These are phyloP conservation scores for Lepas anatifera DNA, from an alignment of 2,888 invertebrate genomes.

Conservation along the genomic window DNA sequence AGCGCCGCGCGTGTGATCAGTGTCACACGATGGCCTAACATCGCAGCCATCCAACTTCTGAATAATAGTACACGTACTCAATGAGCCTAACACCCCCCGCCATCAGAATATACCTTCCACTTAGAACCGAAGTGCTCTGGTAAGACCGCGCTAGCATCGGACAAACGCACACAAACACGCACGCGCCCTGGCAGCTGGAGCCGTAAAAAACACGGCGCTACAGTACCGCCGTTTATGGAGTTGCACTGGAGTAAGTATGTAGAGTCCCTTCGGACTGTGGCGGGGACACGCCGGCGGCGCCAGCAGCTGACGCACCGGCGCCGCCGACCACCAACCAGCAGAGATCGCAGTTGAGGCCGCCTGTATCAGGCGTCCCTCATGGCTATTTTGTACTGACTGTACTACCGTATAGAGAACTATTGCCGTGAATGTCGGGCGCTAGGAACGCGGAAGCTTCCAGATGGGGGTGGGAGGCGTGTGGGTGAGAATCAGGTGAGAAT, in stretches of 20 bases:
- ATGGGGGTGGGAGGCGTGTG: neutral
- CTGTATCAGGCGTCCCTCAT: no score
- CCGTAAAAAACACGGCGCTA: neutral
- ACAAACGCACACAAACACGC: no score
- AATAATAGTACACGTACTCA: no score
- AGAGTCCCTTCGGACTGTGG: neutral
- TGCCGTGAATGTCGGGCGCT: neutral
- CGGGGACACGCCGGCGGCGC: neutral
- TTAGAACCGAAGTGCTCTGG: no score
- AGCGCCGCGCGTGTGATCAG: no score
- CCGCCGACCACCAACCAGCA: neutral
- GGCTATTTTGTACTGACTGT: neutral
- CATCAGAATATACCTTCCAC: no score
- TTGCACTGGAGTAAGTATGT: neutral
- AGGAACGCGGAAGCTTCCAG: no score
- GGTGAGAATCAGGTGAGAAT: neutral
- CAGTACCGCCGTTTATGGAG: neutral
- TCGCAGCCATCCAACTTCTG: no score
- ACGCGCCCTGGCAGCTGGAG: neutral
- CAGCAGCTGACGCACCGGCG: neutral
- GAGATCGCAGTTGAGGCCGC: neutral
- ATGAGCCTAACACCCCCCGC: no score
- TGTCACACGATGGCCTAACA: no score
- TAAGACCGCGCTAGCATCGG: no score
- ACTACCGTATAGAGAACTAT: conserved; percentile 1